Evolutionary conservation across 2,797 vertebrate species (phyloP).

Genomic region (Emydoidea blandingii): DNA sequence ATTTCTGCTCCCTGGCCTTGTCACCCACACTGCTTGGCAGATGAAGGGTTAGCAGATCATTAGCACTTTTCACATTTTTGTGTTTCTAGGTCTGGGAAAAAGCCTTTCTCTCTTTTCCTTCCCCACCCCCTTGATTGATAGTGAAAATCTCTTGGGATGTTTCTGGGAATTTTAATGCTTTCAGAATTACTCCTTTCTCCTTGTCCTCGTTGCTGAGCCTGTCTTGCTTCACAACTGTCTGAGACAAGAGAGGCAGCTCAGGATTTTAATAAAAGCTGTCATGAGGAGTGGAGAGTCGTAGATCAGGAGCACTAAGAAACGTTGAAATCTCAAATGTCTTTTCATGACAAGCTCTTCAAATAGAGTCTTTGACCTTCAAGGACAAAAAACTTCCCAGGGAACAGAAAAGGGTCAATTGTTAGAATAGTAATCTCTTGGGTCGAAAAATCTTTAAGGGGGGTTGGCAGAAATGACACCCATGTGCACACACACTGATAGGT

Average conservation of each 20-base stretch:
- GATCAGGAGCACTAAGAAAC: conserved; percentile 4
- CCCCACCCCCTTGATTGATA: not conserved
- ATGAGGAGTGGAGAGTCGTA: not conserved
- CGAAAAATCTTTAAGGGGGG: not conserved
- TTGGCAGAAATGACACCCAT: not conserved
- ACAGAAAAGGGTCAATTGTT: conserved; percentile 20
- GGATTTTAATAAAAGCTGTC: conserved; percentile 53
- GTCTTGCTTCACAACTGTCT: conserved; percentile 52
- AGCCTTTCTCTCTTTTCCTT: not conserved
- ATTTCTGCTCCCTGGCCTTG: not conserved
- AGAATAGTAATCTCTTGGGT: not conserved
- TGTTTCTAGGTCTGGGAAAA: not conserved
- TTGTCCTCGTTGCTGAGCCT: conserved; percentile 29
- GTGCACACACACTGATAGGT: rapidly evolving
- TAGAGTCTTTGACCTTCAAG: conserved; percentile 41
- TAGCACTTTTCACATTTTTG: conserved; percentile 24
- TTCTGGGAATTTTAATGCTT: conserved; percentile 16
- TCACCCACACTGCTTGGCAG: not conserved
- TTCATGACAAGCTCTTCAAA: conserved; percentile 53
- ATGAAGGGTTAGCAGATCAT: not conserved
- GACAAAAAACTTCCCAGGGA: not conserved
- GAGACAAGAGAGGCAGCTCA: conserved; percentile 17
- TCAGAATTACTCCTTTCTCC: conserved; percentile 10
- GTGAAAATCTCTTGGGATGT: conserved; percentile 43
- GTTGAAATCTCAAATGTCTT: conserved; percentile 29